Evolutionary conservation across 2,888 invertebrate species (phyloP), one percentile per base, ranked within the genome.

Genomic region (Lasioglossum leucozonium): DNA sequence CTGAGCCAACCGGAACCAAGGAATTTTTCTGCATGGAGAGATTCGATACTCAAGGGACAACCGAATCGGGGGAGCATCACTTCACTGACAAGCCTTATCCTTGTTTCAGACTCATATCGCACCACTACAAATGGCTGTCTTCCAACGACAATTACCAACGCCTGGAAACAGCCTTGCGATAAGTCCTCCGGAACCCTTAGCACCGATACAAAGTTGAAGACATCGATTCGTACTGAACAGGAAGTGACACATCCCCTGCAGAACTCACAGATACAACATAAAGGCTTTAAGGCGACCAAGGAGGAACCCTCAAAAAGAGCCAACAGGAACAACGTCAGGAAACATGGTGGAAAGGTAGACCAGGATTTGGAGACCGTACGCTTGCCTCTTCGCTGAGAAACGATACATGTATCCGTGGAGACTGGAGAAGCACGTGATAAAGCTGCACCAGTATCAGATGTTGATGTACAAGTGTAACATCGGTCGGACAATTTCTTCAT

Each of bases 101-200:
- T 87, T 91, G 89, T 91, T 91, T 91, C 91, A 91, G 91, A 86
- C 82, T 72, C 84, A 82, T 86, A 58, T 84, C 82, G 69, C 74
- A 80, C 72, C 34, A 78, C 85, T 79, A 76, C 86, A 75, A 86
- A 77, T n/a, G 22, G 13, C n/a, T 40, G 69, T 40, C 40, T 37
- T 69, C 40, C 69, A 40, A 13, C 67, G 4, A 37, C 69, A 37
- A n/a, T n/a, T n/a, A 37, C 37, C 34, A 40, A 67, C 37, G 22
- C 67, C 67, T 37, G 67, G 65, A 65, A 34, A 65, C 65, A 34
- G 37, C 67, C 37, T 67, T 18, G 1, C 11, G 8, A n/a, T 22
- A 10, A n/a, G n/a, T n/a, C n/a, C n/a, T n/a, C n/a, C n/a, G n/a
- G n/a, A n/a, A n/a, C n/a, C n/a, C n/a, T n/a, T n/a, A n/a, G n/a